Base-by-base conservation (phyloP, 2,888 invertebrate species). In the Cheilosia vernalis region DNA sequence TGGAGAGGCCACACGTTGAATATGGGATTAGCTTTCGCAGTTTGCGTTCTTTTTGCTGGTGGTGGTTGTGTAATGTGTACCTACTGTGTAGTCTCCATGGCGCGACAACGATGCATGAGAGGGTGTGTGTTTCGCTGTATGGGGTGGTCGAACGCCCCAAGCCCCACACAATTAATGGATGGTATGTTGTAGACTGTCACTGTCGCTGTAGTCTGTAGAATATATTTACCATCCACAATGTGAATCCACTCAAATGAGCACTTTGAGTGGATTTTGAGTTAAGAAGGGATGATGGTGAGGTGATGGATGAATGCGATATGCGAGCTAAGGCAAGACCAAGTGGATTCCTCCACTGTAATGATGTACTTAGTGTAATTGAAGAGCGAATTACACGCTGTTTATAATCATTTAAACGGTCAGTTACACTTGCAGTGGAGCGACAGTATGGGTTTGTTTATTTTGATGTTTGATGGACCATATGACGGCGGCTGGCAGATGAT, bases 21-120 rank as follows among this genome's bases (percentile, higher is more conserved):
- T 80, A 66, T 82, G 60, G 83, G 86, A 87, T 83, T 87, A 76
- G 80, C 82, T 87, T 84, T 84, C 84, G 74, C 84, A 84, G 84
- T 80, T 84, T 79, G 64, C 47, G 73, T 84, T 79, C 37, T 47
- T 74, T 79, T 56, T 56, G 51, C 64, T 78, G 72, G 66, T 78
- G 83, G 70, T 80, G 69, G 56, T 70, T 47, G 73, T 37, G 21
- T 21, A 21, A 21, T 21, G 21, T 21, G 21, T 21, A 21, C 21
- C 2, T 21, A 21, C 21, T 21, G 21, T 21, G 66, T 72, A 42
- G 64, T 66, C 77, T 44, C 70, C 70, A 53, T 49, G 60, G 66
- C 30, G 49, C 17, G 10, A 49, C 4, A 24, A 33, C 4, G 33
- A 33, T 19, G 40, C 15, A 40, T 70, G 64, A 82, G 64, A 58